Conservation (phyloP, 2,888 invertebrate genomes). For the Amiota minor region DNA sequence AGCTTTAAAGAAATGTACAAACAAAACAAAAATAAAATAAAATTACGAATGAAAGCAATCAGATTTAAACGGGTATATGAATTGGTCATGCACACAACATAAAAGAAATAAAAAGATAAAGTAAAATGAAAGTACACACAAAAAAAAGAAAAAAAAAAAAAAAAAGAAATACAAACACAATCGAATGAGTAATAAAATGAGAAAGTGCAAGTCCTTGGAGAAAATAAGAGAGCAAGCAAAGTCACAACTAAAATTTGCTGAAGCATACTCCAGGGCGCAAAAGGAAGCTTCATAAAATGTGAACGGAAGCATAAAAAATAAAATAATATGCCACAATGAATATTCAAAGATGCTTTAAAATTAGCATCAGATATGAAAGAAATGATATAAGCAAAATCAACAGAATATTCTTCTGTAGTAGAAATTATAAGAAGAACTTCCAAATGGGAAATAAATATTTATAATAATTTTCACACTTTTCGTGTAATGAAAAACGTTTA, state of each 20-base stretch:
- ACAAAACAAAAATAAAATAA: background rate
- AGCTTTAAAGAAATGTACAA: background rate
- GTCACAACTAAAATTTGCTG: background rate
- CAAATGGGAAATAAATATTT: slow-evolving; percentile 28
- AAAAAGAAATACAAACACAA: background rate
- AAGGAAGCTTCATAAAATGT: background rate
- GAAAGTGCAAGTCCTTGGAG: background rate
- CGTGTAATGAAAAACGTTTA: no score
- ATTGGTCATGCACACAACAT: slow-evolving; percentile 6
- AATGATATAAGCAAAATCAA: background rate
- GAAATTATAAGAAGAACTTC: slow-evolving; percentile 8
- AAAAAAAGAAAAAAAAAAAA: background rate
- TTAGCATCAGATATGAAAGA: background rate
- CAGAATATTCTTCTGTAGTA: background rate
- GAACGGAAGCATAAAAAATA: background rate
- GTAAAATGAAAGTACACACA: background rate
- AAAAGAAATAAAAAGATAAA: background rate
- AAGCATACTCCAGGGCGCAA: no score
- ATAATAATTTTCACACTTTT: slow-evolving; percentile 16
- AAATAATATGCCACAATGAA: slow-evolving; percentile 9
- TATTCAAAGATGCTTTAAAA: background rate
- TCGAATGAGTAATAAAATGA: background rate
- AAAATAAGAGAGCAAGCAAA: background rate
- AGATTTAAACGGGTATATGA: slow-evolving; percentile 13
- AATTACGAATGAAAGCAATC: background rate